phyloP scores from a whole-genome alignment of 1,140 invertebrate species.

The Chrysopa pallens region DNA sequence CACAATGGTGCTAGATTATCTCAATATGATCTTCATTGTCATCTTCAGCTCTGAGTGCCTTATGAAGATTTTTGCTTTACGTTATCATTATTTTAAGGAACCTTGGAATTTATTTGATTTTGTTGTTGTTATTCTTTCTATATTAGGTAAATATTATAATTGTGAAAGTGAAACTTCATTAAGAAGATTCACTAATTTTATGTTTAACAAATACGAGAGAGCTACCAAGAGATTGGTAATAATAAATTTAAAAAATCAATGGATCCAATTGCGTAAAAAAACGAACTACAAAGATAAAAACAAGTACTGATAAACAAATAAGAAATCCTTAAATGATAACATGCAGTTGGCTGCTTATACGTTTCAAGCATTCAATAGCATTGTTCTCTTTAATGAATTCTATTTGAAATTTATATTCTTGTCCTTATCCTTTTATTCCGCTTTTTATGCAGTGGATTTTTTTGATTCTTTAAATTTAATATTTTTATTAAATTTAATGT shows the following conservation, averaged over 20 bases:
- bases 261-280: background rate
- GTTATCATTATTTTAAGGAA: conserved; percentile 97
- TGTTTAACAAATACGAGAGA: background rate
- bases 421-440: no score
- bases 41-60: conserved; percentile 96
- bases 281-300: background rate
- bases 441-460: no score
- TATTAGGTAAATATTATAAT: conserved; percentile 58
- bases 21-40: conserved; percentile 95
- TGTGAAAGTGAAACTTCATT: no score
- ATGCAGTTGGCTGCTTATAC: no score
- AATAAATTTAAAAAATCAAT: no score
- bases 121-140: conserved; percentile 95
- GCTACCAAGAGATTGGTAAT: no score
- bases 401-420: no score
- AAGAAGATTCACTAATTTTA: no score
- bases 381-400: no score
- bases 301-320: background rate
- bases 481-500: no score
- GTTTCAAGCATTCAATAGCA: no score
- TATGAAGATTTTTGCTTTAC: conserved; percentile 90
- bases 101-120: conserved; percentile 99
- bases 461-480: no score
- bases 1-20: conserved; percentile 65
- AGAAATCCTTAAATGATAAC: background rate